Conservation (phyloP, 2,888 invertebrate species). For the Resseliella maxima region DNA sequence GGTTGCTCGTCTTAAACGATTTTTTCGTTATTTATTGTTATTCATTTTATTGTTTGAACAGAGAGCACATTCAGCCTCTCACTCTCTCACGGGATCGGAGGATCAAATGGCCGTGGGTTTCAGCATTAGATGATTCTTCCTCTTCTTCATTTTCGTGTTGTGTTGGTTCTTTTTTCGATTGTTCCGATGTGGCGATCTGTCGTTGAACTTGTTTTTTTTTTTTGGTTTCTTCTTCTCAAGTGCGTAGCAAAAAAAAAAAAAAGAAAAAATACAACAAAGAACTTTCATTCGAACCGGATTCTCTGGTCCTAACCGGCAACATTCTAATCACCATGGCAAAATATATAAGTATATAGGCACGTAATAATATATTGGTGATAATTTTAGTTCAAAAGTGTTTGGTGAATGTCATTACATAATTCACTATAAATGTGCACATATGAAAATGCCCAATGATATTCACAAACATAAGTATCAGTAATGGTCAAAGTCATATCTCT, state of each 20-base stretch:
- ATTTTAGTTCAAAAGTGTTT: conserved; percentile 24
- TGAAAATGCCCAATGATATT: too few species aligned
- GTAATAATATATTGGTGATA: neutral
- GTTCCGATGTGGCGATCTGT: neutral
- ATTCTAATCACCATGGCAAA: neutral
- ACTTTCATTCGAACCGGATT: conserved; percentile 51
- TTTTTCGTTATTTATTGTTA: conserved; percentile 37
- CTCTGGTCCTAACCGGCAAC: neutral
- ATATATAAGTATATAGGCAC: neutral
- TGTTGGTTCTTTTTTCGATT: neutral
- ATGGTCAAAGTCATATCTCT: too few species aligned
- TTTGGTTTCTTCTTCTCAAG: neutral
- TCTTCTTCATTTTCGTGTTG: too few species aligned
- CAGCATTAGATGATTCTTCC: neutral
- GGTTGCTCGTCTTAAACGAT: conserved; percentile 43
- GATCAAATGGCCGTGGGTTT: conserved; percentile 33
- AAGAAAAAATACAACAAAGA: neutral
- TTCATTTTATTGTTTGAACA: conserved; percentile 7
- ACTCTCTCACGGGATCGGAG: neutral
- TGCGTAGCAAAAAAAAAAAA: conserved; percentile 18
- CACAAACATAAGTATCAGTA: too few species aligned
- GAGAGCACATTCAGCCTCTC: neutral
- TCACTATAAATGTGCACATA: neutral
- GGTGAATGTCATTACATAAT: neutral
- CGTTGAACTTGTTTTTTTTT: conserved; percentile 13